Evolutionary conservation across 2,888 invertebrate species (phyloP).

Genomic region (Pseudolycoriella hygida): DNA sequence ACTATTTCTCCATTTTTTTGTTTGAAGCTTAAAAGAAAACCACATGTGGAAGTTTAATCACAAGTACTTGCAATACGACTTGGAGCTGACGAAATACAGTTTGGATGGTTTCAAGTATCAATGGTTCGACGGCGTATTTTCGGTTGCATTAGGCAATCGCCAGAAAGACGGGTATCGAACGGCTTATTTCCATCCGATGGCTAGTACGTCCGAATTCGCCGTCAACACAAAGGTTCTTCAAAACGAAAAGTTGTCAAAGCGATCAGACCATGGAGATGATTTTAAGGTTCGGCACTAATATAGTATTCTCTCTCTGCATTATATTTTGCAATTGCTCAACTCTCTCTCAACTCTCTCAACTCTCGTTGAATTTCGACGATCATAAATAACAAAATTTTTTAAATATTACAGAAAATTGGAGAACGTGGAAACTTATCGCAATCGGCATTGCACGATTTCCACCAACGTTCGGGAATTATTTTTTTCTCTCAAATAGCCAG

Average conservation of each 20-base stretch:
- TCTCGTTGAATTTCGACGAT: too few relatives aligned
- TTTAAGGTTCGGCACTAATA: slow-evolving; percentile 30
- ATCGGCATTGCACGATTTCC: slow-evolving; percentile 49
- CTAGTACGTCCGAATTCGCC: slow-evolving; percentile 49
- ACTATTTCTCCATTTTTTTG: too few relatives aligned
- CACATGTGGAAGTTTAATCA: slow-evolving; percentile 55
- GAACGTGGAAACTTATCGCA: slow-evolving; percentile 45
- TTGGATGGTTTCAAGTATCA: slow-evolving; percentile 52
- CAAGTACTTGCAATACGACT: slow-evolving; percentile 58
- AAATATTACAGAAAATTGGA: slow-evolving; percentile 31
- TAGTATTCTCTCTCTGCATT: too few relatives aligned
- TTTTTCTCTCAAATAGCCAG: slow-evolving; percentile 53
- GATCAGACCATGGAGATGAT: slow-evolving; percentile 34
- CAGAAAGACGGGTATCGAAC: slow-evolving; percentile 36
- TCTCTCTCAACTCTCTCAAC: too few relatives aligned
- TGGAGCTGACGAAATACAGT: slow-evolving; percentile 43
- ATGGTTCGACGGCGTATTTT: slow-evolving; percentile 69
- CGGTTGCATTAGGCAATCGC: slow-evolving; percentile 40
- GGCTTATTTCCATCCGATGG: slow-evolving; percentile 62
- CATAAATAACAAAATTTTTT: too few relatives aligned
- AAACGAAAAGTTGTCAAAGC: slow-evolving; percentile 34
- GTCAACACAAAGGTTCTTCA: slow-evolving; percentile 46
- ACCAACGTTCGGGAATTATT: slow-evolving; percentile 38
- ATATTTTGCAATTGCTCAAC: too few relatives aligned
- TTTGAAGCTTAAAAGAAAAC: slow-evolving; percentile 34